Conservation (phyloP, 23 tunicate species). For the Clavelina lepadiformis region DNA sequence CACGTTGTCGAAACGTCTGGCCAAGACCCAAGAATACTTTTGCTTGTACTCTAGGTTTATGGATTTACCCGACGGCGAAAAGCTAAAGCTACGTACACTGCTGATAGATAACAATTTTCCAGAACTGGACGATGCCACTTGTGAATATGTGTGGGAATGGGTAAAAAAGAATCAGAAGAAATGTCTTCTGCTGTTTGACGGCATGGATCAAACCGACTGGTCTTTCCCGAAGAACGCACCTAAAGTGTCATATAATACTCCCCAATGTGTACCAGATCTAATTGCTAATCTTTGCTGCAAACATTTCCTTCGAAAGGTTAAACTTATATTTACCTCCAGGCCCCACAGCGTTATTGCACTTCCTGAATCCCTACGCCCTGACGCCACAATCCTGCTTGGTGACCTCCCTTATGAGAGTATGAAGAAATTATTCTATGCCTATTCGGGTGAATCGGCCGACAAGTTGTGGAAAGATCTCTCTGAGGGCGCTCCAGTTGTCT, state of each 20-base stretch:
- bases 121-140: neutral
- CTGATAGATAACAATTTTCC: slow-evolving; percentile 17
- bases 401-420: slow-evolving; percentile 5
- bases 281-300: slow-evolving; percentile 13
- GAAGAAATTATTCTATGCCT: slow-evolving; percentile 9
- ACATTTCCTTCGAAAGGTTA: slow-evolving; percentile 9
- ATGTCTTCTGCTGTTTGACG: slow-evolving; percentile 25
- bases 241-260: neutral
- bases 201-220: slow-evolving; percentile 19
- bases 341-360: slow-evolving; percentile 10
- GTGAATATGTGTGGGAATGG: slow-evolving; percentile 10
- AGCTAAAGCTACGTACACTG: neutral
- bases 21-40: neutral
- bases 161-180: neutral
- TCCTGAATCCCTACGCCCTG: slow-evolving; percentile 9
- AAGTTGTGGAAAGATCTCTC: slow-evolving; percentile 11
- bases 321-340: slow-evolving; percentile 15
- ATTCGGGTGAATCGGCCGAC: neutral
- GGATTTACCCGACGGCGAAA: slow-evolving; percentile 1
- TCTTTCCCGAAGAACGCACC: slow-evolving; percentile 3
- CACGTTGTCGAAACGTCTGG: slow-evolving; percentile 12
- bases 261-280: neutral
- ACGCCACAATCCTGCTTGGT: slow-evolving; percentile 1
- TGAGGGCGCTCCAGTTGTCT: slow-evolving; percentile 1
- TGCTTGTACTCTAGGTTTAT: slow-evolving; percentile 7